A percentile compares a stretch with the other conserved stretches of the same genome.
phyloP scores from a whole-genome alignment of 2,113 vertebrate genomes.

The pig (Sus scrofa) region DNA sequence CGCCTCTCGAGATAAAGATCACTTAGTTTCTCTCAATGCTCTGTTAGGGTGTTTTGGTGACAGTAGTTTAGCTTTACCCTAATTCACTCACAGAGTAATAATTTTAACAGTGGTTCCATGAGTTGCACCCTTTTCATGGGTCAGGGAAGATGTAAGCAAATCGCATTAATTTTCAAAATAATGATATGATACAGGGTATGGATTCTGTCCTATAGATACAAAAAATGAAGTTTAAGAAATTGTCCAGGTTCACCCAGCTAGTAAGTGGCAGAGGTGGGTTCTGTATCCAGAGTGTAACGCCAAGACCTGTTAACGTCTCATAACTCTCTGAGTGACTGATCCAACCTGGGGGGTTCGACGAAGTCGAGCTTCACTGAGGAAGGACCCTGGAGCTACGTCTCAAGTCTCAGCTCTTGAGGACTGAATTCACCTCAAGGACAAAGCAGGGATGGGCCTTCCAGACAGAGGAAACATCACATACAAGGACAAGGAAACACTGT shows the following conservation, averaged over 20 bases:
- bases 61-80: background rate
- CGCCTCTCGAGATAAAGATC: background rate
- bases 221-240: slow-evolving; percentile 13
- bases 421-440: background rate
- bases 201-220: background rate
- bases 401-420: background rate
- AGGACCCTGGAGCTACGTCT: background rate
- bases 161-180: slow-evolving; percentile 48
- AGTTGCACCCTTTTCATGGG: background rate
- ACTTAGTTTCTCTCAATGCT: background rate
- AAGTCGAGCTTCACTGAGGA: background rate
- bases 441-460: background rate
- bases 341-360: background rate
- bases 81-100: background rate
- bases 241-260: background rate
- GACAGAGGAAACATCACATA: background rate
- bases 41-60: background rate
- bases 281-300: background rate
- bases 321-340: background rate
- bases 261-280: background rate
- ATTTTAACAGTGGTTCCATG: background rate
- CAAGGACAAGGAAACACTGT: background rate
- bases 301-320: background rate
- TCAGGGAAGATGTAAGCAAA: background rate
- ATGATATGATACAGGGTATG: background rate